Percentiles rank a stretch among this genome's conserved stretches.
These are phyloP conservation scores for Phanerotoma sp. DNA, from an alignment of 2,888 invertebrate species.

Conservation along the genomic window DNA sequence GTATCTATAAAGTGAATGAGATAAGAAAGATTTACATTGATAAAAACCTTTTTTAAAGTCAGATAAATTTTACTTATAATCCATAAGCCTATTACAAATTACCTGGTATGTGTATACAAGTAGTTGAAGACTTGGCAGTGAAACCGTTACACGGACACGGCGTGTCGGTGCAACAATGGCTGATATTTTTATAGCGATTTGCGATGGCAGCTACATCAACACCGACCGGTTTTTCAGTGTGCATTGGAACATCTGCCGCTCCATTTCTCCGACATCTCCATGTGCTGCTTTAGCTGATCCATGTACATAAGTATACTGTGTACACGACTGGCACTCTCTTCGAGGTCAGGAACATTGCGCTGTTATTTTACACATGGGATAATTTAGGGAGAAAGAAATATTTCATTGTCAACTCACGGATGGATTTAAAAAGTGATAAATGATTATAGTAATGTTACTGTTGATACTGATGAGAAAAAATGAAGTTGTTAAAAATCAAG, in stretches of 20 bases:
- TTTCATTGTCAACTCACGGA: slow-evolving; percentile 17
- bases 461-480: no score
- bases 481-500: no score
- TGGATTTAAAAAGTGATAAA: not conserved
- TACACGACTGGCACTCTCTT: not conserved
- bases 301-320: not conserved
- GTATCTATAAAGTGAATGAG: slow-evolving; percentile 6
- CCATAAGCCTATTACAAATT: slow-evolving; percentile 5
- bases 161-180: slow-evolving; percentile 44
- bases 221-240: slow-evolving; percentile 56
- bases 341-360: slow-evolving; percentile 18
- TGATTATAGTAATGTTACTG: no score
- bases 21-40: slow-evolving; percentile 15
- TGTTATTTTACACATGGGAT: slow-evolving; percentile 20
- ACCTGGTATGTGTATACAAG: not conserved
- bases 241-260: slow-evolving; percentile 55
- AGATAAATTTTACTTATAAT: slow-evolving; percentile 4
- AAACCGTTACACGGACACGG: slow-evolving; percentile 16
- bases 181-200: slow-evolving; percentile 57
- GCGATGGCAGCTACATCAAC: slow-evolving; percentile 58
- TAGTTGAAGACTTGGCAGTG: not conserved
- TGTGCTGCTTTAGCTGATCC: slow-evolving; percentile 18
- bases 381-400: slow-evolving; percentile 13
- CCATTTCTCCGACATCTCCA: slow-evolving; percentile 33
- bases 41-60: slow-evolving; percentile 17